phyloP scores from a whole-genome alignment of 1,140 invertebrate genomes.

The Saccostrea glomerata region DNA sequence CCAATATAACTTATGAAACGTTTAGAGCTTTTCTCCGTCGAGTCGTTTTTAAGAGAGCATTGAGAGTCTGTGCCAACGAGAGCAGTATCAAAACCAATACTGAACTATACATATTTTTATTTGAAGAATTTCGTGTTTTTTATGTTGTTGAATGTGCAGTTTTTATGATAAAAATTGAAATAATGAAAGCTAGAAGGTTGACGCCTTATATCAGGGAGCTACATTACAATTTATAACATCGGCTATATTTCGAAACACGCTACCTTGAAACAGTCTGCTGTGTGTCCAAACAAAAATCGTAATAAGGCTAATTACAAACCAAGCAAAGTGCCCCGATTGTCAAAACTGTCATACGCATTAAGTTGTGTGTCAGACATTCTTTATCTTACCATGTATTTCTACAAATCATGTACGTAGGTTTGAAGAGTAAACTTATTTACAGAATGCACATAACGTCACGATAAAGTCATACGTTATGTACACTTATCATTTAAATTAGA shows the following conservation, averaged over 20 bases:
- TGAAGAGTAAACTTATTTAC: too few relatives aligned
- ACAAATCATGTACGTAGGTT: too few relatives aligned
- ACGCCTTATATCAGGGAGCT: background rate
- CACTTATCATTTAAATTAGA: background rate
- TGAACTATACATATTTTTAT: background rate
- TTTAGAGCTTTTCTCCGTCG: background rate
- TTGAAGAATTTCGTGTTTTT: background rate
- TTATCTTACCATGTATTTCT: too few relatives aligned
- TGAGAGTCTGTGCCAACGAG: background rate
- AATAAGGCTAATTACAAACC: too few relatives aligned
- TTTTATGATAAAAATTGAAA: too few relatives aligned
- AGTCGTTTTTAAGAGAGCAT: background rate
- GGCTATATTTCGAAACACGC: background rate
- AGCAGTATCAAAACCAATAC: background rate
- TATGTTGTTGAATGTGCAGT: background rate
- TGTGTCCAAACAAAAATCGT: too few relatives aligned
- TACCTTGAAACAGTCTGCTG: too few relatives aligned
- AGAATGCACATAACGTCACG: too few relatives aligned
- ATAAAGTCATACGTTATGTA: background rate
- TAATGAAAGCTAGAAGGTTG: background rate
- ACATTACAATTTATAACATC: background rate
- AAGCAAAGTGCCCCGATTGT: too few relatives aligned
- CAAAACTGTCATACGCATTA: too few relatives aligned
- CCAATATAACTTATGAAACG: too few relatives aligned
- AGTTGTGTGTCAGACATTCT: too few relatives aligned